These are phyloP conservation scores for Dipodomys ordii DNA, from an alignment of 2,113 vertebrate genomes.

Conservation along the genomic window DNA sequence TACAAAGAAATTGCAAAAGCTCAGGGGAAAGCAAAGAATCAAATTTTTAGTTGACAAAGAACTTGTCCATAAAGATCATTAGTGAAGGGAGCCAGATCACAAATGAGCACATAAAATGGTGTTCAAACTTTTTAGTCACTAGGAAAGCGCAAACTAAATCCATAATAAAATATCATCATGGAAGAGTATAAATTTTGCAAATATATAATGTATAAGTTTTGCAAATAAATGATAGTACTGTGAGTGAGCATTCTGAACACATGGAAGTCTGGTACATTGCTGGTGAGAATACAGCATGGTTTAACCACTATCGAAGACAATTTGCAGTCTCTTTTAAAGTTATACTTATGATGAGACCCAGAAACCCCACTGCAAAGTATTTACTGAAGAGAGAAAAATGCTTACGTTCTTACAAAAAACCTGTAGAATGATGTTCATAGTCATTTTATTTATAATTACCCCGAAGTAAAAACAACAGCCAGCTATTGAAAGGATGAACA, in stretches of 20 bases:
- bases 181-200: neutral
- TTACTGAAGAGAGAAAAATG: constrained; percentile 35
- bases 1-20: neutral
- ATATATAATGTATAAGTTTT: neutral
- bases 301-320: neutral
- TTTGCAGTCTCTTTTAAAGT: constrained; percentile 22
- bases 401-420: constrained; percentile 1
- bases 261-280: neutral
- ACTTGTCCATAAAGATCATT: neutral
- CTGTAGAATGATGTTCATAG: neutral
- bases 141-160: constrained; percentile 19
- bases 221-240: neutral
- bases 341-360: neutral
- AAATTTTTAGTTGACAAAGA: neutral
- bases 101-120: neutral
- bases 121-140: neutral
- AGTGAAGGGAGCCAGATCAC: neutral
- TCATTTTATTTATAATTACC: neutral
- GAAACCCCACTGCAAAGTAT: neutral
- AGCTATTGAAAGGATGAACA: neutral
- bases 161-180: neutral
- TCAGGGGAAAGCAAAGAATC: neutral
- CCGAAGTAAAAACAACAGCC: neutral
- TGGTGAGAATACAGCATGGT: neutral
- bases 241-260: neutral